Evolutionary conservation across 1,140 invertebrate genomes (phyloP), one percentile per base, ranked within the genome.

Genomic region (Drosophila setifemur): DNA sequence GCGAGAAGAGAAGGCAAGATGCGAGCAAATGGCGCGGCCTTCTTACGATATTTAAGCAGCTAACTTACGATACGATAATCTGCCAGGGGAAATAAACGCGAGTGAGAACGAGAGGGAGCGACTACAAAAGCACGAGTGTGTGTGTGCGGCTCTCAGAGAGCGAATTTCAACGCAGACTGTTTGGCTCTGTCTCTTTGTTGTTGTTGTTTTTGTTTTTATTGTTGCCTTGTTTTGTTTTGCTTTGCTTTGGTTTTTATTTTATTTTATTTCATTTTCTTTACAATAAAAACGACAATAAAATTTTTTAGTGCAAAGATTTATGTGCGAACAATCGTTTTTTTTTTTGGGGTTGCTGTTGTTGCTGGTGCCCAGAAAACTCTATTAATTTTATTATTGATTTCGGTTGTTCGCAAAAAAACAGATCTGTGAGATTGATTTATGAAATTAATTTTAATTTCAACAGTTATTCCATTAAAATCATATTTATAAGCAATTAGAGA

Each of bases 261-360:
- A 43, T 25, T 75, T 54, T 45, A 50, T 40, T 63, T 23, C 21
- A 5, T 2, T 85, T 83, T 78, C 48, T 60, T 75, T 76, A 87
- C 81, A 87, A 86, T 86, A 86, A 86, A 86, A 87, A 86, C 76
- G 81, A 86, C 81, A 86, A 86, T 86, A 86, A 86, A 86, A 81
- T 82, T 86, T 86, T 64, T 86, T 86, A 87, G 82, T 86, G 63
- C 75, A 81, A 86, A 86, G 81, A 86, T 86, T 86, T 86, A 86
- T 86, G 81, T 86, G 81, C 72, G 81, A 86, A 86, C 81, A 86
- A 76, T 85, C 75, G 81, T 73, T 83, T 60, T 63, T 44, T 61
- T 43, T 71, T 61, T 37, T 61, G 31, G 43, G 16, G 1, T 11
- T 47, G 21, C 29, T 39, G 40, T 21, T 53, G 5, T 31, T 49